These are phyloP conservation scores for Drosophila paracracens DNA, from an alignment of 2,888 invertebrate genomes.

Conservation along the genomic window DNA sequence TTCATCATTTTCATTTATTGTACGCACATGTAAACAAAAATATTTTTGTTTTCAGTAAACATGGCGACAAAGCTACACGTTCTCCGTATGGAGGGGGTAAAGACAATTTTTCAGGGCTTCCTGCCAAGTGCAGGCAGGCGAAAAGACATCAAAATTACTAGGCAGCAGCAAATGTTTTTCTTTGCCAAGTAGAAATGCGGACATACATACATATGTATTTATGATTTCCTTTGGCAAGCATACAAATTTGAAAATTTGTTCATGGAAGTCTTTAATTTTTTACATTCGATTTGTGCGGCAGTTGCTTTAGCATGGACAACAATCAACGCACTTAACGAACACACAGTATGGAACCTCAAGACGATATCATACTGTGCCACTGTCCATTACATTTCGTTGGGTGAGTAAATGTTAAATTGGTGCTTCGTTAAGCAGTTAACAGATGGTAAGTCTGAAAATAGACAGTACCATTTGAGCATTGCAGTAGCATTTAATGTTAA, in stretches of 20 bases:
- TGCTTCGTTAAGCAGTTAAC: conserved; percentile 6
- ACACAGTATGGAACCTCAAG: neutral
- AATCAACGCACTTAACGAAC: conserved; percentile 10
- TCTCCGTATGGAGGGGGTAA: conserved; percentile 26
- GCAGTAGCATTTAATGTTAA: conserved; percentile 17
- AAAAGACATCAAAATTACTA: conserved; percentile 36
- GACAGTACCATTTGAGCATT: conserved; percentile 28
- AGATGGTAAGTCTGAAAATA: conserved; percentile 1
- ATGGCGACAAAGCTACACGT: conserved; percentile 28
- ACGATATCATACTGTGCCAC: neutral
- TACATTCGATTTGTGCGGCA: conserved; percentile 16
- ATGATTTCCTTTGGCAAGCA: conserved; percentile 1
- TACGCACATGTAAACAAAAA: conserved; percentile 66
- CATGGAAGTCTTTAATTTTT: neutral
- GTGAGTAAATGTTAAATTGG: conserved; percentile 33
- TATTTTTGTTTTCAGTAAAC: conserved; percentile 60
- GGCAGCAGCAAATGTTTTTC: conserved; percentile 6
- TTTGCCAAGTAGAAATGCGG: conserved; percentile 15
- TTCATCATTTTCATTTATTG: conserved; percentile 43
- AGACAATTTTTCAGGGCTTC: conserved; percentile 9
- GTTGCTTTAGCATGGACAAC: conserved; percentile 18
- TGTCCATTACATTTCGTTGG: conserved; percentile 20
- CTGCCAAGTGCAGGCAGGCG: conserved; percentile 58
- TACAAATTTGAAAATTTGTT: neutral
- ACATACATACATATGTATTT: conserved; percentile 6